Conservation (phyloP, 2,888 invertebrate genomes). For the Pimpla rufipes region DNA sequence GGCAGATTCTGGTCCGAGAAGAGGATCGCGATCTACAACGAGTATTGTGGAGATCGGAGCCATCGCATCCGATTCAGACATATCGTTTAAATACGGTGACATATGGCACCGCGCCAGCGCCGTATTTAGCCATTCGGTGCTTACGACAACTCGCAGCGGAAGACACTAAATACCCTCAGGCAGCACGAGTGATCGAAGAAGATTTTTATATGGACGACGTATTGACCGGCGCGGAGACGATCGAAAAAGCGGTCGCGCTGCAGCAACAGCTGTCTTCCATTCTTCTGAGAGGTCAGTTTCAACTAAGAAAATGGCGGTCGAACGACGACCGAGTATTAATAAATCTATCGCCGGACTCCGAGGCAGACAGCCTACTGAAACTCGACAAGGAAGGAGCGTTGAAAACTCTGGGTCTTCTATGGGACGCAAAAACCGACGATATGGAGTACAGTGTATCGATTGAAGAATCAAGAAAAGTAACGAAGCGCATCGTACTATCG, state of each 20-base stretch:
- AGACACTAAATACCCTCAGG: conserved; percentile 28
- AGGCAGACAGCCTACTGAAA: conserved; percentile 50
- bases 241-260: conserved; percentile 12
- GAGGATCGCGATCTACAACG: conserved; percentile 47
- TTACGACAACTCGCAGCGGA: conserved; percentile 55
- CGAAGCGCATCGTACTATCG: conserved; percentile 55
- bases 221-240: conserved; percentile 47
- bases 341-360: conserved; percentile 23
- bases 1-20: conserved; percentile 49
- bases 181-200: conserved; percentile 39
- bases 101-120: conserved; percentile 51
- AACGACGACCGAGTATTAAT: conserved; percentile 20
- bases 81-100: conserved; percentile 60
- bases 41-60: conserved; percentile 57
- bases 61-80: conserved; percentile 9
- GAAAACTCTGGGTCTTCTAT: conserved; percentile 60
- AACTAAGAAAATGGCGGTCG: conserved; percentile 55
- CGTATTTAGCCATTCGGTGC: conserved; percentile 42
- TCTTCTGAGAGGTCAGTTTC: conserved; percentile 41
- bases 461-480: neutral
- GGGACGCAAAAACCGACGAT: conserved; percentile 53
- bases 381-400: conserved; percentile 48
- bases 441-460: conserved; percentile 50
- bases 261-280: conserved; percentile 11
- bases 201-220: conserved; percentile 66